Evolutionary conservation across 2,113 vertebrate species (phyloP).

Genomic region (Isurus oxyrinchus): DNA sequence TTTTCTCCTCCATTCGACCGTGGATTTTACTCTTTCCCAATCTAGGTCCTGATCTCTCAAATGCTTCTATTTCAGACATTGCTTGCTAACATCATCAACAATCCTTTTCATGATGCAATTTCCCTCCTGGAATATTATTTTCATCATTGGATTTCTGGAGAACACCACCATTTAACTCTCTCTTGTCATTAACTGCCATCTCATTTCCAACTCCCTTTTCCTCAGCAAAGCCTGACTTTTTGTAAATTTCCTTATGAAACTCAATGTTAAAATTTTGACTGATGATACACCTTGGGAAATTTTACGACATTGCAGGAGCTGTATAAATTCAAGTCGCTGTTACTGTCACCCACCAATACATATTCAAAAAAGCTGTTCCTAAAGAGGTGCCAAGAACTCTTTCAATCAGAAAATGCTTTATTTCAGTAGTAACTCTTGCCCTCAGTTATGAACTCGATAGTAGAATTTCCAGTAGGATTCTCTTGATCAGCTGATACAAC

Average conservation of each 20-base stretch:
- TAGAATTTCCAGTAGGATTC: not conserved
- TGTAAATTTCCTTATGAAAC: not conserved
- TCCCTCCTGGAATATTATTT: too few species aligned
- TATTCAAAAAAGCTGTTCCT: not conserved
- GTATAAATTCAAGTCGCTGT: not conserved
- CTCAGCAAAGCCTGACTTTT: too few species aligned
- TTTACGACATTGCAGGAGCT: not conserved
- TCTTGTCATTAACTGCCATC: too few species aligned
- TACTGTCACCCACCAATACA: not conserved
- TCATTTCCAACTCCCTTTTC: too few species aligned
- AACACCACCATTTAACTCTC: too few species aligned
- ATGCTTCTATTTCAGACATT: too few species aligned
- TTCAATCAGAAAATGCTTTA: not conserved
- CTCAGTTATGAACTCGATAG: not conserved
- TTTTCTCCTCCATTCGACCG: too few species aligned
- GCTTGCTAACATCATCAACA: too few species aligned
- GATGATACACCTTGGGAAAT: not conserved
- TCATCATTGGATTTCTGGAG: too few species aligned
- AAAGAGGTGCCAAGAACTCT: not conserved
- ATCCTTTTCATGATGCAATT: too few species aligned
- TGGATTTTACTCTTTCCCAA: too few species aligned
- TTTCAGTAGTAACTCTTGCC: not conserved
- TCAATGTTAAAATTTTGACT: not conserved
- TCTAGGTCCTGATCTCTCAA: too few species aligned
- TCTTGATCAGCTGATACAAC: not conserved